Percentiles rank a stretch among this genome's conserved stretches.
Conservation (phyloP, 2,888 invertebrate genomes). For the Troilus luridus region DNA sequence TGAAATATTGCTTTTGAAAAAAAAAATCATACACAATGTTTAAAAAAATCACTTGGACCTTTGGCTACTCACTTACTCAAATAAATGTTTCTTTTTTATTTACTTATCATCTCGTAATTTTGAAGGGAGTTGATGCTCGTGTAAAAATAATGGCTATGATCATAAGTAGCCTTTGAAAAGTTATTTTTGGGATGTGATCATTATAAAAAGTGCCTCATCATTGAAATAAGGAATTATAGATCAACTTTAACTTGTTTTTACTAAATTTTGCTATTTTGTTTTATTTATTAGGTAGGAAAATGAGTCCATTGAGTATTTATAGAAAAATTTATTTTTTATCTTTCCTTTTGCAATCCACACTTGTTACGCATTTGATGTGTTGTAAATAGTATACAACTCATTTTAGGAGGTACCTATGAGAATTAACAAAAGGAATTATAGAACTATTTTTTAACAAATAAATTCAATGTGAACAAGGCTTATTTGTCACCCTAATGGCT, state of each 20-base stretch:
- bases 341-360: no score
- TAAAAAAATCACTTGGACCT: no score
- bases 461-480: background rate
- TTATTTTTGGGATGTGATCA: background rate
- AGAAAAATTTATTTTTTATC: background rate
- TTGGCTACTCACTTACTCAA: no score
- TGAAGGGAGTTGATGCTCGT: background rate
- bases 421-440: no score
- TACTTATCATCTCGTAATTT: background rate
- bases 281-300: background rate
- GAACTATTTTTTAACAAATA: background rate
- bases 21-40: no score
- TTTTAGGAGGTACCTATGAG: background rate
- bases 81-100: background rate
- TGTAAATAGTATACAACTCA: background rate
- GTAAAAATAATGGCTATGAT: background rate
- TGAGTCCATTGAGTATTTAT: background rate
- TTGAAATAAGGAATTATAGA: background rate
- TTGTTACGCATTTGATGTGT: background rate
- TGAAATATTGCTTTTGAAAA: no score
- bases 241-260: background rate
- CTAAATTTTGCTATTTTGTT: background rate
- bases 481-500: background rate
- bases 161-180: background rate
- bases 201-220: background rate